Base-by-base conservation (phyloP, 2,113 vertebrate species). In the Corynorhinus townsendii region DNA sequence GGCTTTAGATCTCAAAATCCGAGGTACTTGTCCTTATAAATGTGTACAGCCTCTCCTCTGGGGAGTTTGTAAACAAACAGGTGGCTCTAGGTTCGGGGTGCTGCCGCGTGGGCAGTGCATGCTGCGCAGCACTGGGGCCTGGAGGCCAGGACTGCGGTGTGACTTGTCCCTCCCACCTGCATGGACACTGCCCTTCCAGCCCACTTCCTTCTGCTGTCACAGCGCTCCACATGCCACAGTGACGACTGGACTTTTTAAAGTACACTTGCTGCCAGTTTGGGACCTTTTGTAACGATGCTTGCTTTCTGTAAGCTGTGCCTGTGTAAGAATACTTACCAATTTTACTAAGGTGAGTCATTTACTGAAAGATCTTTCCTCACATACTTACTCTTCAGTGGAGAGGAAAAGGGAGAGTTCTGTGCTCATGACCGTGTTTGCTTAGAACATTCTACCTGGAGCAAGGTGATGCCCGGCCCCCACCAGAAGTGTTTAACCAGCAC, bases 81-180 rank as follows among this genome's bases (percentile, higher is more conserved):
- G 66, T 4, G 33, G 47, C 47, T 52, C 11, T 0, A 0, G 35
- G 14, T 22, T 8, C 54, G 8, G 2, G 11, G 3, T 8, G 24
- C n/a, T 10, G 9, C 14, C 22, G 20, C 5, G 9, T 62, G 80
- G 80, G 56, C 30, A 7, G 56, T 11, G 56, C 19, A 28, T 19
- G 56, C 52, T 26, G 49, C 4, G 26, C 16, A n/a, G 75, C 75
- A 9, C 11, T 28, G 17, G 62, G 7, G 5, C 22, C 9, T 33
- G 52, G 59, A 38, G 49, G 47, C 11, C 80, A 66, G 49, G 68
- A 30, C 7, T 66, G 11, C 1, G 69, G 66, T 30, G 2, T 45
- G 52, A 26, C n/a, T 15, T 69, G 28, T 47, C 28, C 8, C n/a
- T 20, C 20, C 17, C 10, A 15, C 71, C 4, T 7, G 5, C 7